Conservation (phyloP, 2,888 invertebrate genomes). For the Trypoxylon attenuatum region DNA sequence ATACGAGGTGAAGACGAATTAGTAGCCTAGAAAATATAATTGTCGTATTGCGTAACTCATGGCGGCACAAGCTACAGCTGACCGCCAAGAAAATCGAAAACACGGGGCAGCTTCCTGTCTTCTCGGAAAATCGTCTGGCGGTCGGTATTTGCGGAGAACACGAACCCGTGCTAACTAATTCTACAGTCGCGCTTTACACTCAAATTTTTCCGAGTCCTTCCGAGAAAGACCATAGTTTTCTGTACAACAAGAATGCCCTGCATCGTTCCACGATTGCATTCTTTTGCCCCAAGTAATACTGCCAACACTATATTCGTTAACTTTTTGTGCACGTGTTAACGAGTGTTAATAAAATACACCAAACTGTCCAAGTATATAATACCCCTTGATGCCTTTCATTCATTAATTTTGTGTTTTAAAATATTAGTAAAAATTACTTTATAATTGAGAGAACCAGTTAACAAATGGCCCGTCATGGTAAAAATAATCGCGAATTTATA, state of each 20-base stretch:
- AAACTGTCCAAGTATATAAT: too few relatives aligned
- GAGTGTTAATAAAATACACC: too few relatives aligned
- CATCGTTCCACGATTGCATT: background rate
- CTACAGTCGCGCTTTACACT: background rate
- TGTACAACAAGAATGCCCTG: background rate
- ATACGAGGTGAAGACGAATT: background rate
- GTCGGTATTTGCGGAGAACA: constrained; percentile 46
- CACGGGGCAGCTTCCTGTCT: constrained; percentile 57
- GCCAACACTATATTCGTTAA: too few relatives aligned
- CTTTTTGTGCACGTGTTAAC: too few relatives aligned
- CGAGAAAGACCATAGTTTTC: constrained; percentile 11
- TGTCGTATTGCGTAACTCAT: constrained; percentile 29
- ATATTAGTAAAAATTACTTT: too few relatives aligned
- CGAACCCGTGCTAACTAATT: constrained; percentile 4
- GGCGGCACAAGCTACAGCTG: constrained; percentile 33
- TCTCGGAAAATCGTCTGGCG: constrained; percentile 63
- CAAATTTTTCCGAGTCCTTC: constrained; percentile 16
- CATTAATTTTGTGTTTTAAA: too few relatives aligned
- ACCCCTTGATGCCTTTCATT: too few relatives aligned
- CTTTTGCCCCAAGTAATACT: background rate
- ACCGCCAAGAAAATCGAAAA: constrained; percentile 62
- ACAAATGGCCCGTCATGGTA: too few relatives aligned
- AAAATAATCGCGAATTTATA: constrained; percentile 1
- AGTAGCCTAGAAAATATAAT: background rate
- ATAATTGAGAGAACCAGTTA: too few relatives aligned